Base-by-base conservation (phyloP, 2,113 vertebrate species). In the Eclectus roratus region DNA sequence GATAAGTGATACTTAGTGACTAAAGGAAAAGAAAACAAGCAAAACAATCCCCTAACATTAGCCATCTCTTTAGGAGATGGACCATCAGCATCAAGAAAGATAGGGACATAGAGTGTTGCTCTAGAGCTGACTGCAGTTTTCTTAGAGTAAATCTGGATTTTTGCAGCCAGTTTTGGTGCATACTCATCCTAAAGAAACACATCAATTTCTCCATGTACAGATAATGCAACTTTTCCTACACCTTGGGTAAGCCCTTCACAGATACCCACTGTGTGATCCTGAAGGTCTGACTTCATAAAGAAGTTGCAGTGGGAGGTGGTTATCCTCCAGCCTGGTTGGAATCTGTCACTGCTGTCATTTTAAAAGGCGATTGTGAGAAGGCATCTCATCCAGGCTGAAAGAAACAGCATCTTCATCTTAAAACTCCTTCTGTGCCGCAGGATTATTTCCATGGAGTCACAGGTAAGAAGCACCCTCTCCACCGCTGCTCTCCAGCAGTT, bases 281-380 rank as follows among this genome's bases (percentile, higher is more conserved):
- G 52, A 79, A 41, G 37, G 49, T 70, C n/a, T 3, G 5, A 13
- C 23, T 88, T 56, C 1, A 2, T 65, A 29, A 91, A 72, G 24
- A 71, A 61, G 37, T 37, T 63, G 65, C 55, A 73, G 41, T 61
- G 35, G 50, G 64, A 80, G 66, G 53, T 28, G 1, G 4, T 60
- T 83, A 58, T 63, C 13, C 52, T 86, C 43, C 41, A 86, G 19
- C 29, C 31, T 39, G 29, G 10, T 13, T 46, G 39, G 33, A 70
- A 85, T 77, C 60, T 80, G 35, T 85, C 78, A 76, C 47, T 74
- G 35, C 11, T 61, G 56, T n/a, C 61, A 58, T 72, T 94, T 82
- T 39, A 85, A 65, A 89, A 85, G 53, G 47, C 6, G 1, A 28
- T 13, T 3, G 3, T 16, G 78, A 80, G 44, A 25, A 55, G 24